Conservation (phyloP, 1,140 invertebrate genomes). For the Coptotermes formosanus region DNA sequence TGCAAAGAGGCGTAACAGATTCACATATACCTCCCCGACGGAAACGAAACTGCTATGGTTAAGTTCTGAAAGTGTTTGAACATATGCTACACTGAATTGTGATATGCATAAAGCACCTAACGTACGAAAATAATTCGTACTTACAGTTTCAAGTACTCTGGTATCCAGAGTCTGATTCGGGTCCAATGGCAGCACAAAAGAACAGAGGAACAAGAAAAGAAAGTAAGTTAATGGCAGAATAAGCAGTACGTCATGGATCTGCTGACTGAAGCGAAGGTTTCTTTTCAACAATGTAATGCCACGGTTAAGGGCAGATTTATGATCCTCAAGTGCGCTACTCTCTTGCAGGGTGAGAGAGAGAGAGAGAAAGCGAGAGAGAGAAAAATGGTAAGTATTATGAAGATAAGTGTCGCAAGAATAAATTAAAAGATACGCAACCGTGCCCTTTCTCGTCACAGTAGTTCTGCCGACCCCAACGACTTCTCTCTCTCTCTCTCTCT, state of each 20-base stretch:
- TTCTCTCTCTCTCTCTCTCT: background rate
- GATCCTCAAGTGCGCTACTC: background rate
- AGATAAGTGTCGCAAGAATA: conserved; percentile 34
- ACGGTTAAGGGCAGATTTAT: conserved; percentile 29
- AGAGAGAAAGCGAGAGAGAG: conserved; percentile 9
- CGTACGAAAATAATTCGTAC: background rate
- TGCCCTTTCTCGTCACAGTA: background rate
- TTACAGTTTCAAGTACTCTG: conserved; percentile 23
- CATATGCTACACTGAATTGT: background rate
- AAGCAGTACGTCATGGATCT: background rate
- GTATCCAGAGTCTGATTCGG: conserved; percentile 2
- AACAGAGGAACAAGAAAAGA: background rate
- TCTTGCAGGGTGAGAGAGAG: background rate
- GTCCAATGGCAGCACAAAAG: background rate
- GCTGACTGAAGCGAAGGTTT: background rate
- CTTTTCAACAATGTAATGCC: conserved; percentile 29
- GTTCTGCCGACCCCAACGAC: too few relatives aligned
- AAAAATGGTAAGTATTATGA: conserved; percentile 32
- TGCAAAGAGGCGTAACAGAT: too few relatives aligned
- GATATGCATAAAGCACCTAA: background rate
- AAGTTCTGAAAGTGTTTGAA: background rate
- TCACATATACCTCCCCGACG: background rate
- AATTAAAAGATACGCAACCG: conserved; percentile 34
- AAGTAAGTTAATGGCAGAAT: background rate
- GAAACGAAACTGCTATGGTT: background rate